phyloP scores from a whole-genome alignment of 2,888 invertebrate species.

The Orthosia gothica region DNA sequence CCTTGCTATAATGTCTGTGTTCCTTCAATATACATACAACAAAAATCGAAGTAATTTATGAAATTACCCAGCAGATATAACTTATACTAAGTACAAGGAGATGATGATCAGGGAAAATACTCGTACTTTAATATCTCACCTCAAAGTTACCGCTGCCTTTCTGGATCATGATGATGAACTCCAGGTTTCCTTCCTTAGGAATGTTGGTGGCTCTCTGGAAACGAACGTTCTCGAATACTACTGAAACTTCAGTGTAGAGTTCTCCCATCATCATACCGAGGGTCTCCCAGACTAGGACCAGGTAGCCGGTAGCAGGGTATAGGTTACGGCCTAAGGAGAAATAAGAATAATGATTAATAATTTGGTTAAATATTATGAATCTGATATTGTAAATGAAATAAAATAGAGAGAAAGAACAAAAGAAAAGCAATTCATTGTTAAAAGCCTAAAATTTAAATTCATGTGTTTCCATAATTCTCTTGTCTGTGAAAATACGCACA shows the following conservation, averaged over 20 bases:
- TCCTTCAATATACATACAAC: too few relatives aligned
- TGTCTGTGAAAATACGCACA: too few relatives aligned
- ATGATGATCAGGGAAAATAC: too few relatives aligned
- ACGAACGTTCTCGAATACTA: slow-evolving; percentile 96
- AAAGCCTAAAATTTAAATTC: too few relatives aligned
- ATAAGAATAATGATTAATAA: background rate
- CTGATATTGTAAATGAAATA: too few relatives aligned
- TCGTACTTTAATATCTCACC: slow-evolving; percentile 75
- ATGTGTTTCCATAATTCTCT: too few relatives aligned
- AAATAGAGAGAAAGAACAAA: background rate
- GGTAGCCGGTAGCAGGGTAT: slow-evolving; percentile 96
- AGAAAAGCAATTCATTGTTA: too few relatives aligned
- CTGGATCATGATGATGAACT: slow-evolving; percentile 93
- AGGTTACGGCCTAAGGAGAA: slow-evolving; percentile 92
- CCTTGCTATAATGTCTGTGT: background rate
- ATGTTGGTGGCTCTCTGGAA: slow-evolving; percentile 96
- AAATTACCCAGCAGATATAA: too few relatives aligned
- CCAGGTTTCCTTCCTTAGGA: slow-evolving; percentile 92
- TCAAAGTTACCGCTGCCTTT: slow-evolving; percentile 94
- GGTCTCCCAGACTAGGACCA: slow-evolving; percentile 95
- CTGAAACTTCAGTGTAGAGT: slow-evolving; percentile 93
- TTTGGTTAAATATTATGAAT: background rate
- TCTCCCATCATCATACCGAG: slow-evolving; percentile 94
- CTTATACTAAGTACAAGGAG: too few relatives aligned
- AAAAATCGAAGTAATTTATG: too few relatives aligned